Conservation (phyloP, 2,113 vertebrate genomes). For the Patagioenas fasciata region DNA sequence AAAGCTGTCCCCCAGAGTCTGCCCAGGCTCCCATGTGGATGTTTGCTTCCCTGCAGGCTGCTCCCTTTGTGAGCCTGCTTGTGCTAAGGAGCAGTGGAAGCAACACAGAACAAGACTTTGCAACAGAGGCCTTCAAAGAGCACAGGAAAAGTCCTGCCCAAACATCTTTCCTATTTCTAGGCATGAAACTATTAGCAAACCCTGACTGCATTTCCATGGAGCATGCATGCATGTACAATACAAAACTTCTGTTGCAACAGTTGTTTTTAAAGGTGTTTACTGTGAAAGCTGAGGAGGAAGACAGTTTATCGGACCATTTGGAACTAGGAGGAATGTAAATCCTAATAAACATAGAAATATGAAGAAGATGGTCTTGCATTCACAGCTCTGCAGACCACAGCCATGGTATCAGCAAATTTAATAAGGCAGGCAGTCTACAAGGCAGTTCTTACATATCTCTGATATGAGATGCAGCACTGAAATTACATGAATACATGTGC, state of each 20-base stretch:
- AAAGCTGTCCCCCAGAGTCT: rapidly evolving
- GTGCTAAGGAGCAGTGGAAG: background rate
- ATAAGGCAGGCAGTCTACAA: background rate
- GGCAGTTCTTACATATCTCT: background rate
- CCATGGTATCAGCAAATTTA: background rate
- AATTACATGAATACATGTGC: background rate
- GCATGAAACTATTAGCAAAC: background rate
- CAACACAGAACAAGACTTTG: background rate
- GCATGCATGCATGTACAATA: too few species aligned
- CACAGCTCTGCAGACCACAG: background rate
- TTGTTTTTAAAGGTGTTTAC: background rate
- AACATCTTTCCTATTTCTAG: background rate
- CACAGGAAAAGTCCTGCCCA: background rate
- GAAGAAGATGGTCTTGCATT: background rate
- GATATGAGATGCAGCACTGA: background rate
- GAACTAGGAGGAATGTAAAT: background rate
- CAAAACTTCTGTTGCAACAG: background rate
- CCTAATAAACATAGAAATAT: background rate
- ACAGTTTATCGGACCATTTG: background rate
- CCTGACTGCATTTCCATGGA: background rate
- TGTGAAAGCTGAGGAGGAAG: background rate
- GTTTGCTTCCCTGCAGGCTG: background rate
- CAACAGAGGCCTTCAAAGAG: background rate
- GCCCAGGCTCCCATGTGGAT: background rate
- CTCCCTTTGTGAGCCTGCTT: background rate